phyloP scores from a whole-genome alignment of 1,140 invertebrate genomes.

The Monomorium pharaonis region DNA sequence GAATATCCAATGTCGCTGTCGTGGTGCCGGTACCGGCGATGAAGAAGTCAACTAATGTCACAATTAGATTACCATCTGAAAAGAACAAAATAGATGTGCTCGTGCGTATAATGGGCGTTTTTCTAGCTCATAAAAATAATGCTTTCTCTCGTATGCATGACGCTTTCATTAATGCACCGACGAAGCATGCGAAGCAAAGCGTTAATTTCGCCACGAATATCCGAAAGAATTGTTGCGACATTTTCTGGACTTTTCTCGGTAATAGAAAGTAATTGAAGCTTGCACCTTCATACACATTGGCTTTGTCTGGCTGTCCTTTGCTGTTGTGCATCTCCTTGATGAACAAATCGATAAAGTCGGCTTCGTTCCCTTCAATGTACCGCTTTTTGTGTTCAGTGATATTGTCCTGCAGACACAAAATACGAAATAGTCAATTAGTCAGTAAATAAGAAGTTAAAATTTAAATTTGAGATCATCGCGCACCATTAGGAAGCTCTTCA shows the following conservation, averaged over 20 bases:
- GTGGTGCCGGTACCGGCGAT: slow-evolving; percentile 91
- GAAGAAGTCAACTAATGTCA: slow-evolving; percentile 90
- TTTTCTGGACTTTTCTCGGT: not conserved
- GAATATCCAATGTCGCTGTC: slow-evolving; percentile 89
- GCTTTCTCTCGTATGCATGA: slow-evolving; percentile 7
- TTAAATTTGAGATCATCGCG: not conserved
- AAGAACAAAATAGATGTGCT: not conserved
- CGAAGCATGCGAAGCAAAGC: not conserved
- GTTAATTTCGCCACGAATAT: slow-evolving; percentile 1
- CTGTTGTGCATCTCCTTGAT: slow-evolving; percentile 88
- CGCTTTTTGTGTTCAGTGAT: slow-evolving; percentile 87
- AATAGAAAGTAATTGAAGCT: not conserved
- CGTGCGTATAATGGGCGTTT: not conserved
- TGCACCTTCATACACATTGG: slow-evolving; percentile 87
- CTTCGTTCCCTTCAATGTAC: slow-evolving; percentile 84
- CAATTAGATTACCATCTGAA: slow-evolving; percentile 88
- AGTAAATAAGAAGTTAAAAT: not conserved
- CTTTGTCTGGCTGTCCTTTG: slow-evolving; percentile 65
- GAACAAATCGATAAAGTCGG: slow-evolving; percentile 92
- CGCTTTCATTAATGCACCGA: not conserved
- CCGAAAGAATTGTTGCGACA: not conserved
- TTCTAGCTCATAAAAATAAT: not conserved
- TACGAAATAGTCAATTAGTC: too few species aligned
- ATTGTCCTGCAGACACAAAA: slow-evolving; percentile 81
- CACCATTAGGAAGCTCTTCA: slow-evolving; percentile 87